Base-by-base conservation (phyloP, 2,888 invertebrate species). In the Melangyna quadrimaculata region DNA sequence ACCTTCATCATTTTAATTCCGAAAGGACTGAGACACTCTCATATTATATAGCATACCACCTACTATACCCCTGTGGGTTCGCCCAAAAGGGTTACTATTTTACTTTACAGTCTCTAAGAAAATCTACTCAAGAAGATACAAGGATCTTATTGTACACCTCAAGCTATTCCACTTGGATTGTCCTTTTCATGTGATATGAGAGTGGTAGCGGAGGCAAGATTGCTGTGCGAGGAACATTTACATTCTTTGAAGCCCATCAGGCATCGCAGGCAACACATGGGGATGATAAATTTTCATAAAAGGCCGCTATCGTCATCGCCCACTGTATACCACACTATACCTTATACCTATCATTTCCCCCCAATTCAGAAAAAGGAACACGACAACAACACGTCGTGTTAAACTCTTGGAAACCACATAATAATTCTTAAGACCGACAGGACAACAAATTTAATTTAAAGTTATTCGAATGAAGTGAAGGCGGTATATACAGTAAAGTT, bases 401-500 rank as follows among this genome's bases (percentile, higher is more conserved):
- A 86, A 88, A 87, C 88, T 88, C 88, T 87, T 89, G 88, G 88
- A 90, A 91, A 90, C 90, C 91, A 90, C 91, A 91, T 89, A 87
- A 88, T 88, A 88, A 87, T 90, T 90, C 90, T 91, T 88, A 88
- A 90, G 90, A 90, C 86, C 81, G 88, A 78, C 82, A 88, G 88
- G 88, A 88, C 86, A 86, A 86, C 86, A 86, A 86, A 86, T 86
- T 86, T 81, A 86, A 86, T 86, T 86, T 86, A 86, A 86, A 86
- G 86, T 86, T 86, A 86, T 86, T 81, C 77, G 86, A 86, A 86
- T 81, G 81, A 81, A 86, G 81, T 86, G 86, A 86, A 86, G 81
- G 77, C 57, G 43, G 59, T 59, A 57, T 51, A 53, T 57, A n/a
- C n/a, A n/a, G n/a, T n/a, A n/a, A n/a, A 29, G 71, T 67, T 29